Conservation (phyloP, 2,113 vertebrate genomes). For the Daphoenositta chrysoptera region DNA sequence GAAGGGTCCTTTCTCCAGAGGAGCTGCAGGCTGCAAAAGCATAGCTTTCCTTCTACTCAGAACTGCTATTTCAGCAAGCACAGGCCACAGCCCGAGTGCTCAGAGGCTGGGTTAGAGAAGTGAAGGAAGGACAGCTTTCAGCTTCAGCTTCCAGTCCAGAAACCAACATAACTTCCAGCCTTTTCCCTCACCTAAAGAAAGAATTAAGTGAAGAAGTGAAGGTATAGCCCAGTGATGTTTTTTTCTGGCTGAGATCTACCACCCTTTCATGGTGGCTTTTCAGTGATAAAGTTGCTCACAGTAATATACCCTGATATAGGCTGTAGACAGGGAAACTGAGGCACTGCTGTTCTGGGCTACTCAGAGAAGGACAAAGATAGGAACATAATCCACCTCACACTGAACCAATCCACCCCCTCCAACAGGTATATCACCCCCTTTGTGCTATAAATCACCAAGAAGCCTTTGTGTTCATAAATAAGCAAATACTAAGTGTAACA, state of each 20-base stretch:
- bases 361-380: background rate
- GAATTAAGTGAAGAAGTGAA: background rate
- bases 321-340: background rate
- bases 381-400: background rate
- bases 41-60: background rate
- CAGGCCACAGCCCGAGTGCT: background rate
- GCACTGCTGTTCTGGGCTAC: background rate
- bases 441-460: background rate
- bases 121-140: background rate
- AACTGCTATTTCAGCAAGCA: background rate
- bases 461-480: background rate
- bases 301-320: fast-evolving
- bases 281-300: background rate
- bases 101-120: background rate
- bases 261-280: background rate
- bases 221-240: background rate
- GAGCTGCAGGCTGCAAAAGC: background rate
- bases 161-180: background rate
- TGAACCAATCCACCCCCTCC: background rate
- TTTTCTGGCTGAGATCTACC: background rate
- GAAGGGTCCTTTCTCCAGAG: background rate
- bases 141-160: background rate
- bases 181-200: background rate
- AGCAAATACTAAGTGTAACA: background rate
- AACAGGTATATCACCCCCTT: no score